These are phyloP conservation scores for Sarcoramphus papa DNA, from an alignment of 2,797 vertebrate genomes.

Conservation along the genomic window DNA sequence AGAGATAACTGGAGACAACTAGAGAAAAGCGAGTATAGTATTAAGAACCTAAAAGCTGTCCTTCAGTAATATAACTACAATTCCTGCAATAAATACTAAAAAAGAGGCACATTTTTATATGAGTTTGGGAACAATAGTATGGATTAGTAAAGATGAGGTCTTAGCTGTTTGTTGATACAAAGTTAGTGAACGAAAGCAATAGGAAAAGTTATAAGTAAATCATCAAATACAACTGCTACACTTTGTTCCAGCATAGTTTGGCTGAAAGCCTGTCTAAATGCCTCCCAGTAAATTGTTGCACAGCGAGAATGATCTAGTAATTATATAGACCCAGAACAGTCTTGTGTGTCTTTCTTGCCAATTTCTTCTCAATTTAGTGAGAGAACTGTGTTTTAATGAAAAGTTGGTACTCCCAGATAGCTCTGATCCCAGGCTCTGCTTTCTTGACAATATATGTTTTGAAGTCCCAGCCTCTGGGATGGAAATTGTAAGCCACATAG, in stretches of 20 bases:
- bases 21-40: neutral
- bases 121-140: neutral
- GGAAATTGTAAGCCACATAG: neutral
- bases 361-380: neutral
- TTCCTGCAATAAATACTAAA: neutral
- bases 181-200: neutral
- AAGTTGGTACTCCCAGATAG: fast-evolving
- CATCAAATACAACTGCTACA: neutral
- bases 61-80: neutral
- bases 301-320: neutral
- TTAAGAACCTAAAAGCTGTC: neutral
- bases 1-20: neutral
- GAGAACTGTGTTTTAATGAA: neutral
- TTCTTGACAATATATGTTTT: neutral
- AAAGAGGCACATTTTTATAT: neutral
- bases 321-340: neutral
- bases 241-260: neutral
- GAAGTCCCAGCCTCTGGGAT: neutral
- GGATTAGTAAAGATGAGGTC: neutral
- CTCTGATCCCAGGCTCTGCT: neutral
- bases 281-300: neutral
- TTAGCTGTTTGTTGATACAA: neutral
- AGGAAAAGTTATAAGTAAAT: neutral
- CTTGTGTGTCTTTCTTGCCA: neutral
- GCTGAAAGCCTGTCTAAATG: neutral